These are phyloP conservation scores for Drosophila stalkeri DNA, from an alignment of 2,888 invertebrate genomes.

Conservation along the genomic window DNA sequence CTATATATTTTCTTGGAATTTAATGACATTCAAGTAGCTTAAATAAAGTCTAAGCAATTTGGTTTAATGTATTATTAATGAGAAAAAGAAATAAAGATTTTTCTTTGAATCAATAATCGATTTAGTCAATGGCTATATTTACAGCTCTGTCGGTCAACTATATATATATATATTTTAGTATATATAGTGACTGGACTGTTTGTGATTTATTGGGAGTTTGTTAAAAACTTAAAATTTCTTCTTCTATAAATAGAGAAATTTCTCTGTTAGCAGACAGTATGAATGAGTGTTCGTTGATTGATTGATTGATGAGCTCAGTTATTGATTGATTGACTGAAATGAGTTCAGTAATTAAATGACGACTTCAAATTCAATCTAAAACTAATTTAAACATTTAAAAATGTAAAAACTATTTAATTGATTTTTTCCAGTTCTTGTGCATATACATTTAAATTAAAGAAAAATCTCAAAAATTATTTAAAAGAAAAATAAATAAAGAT, in stretches of 20 bases:
- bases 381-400: too few relatives aligned
- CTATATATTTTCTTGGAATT: constrained; percentile 7
- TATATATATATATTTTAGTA: not conserved
- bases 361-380: too few relatives aligned
- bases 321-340: too few relatives aligned
- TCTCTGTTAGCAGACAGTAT: not conserved
- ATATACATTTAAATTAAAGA: too few relatives aligned
- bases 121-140: not conserved
- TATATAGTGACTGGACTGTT: not conserved
- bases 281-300: not conserved
- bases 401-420: too few relatives aligned
- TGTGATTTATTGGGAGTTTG: too few relatives aligned
- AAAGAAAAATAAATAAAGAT: not conserved
- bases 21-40: constrained; percentile 25
- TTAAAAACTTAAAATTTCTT: too few relatives aligned
- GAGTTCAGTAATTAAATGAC: not conserved
- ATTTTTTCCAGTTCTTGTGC: too few relatives aligned
- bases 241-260: too few relatives aligned
- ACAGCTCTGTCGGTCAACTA: not conserved
- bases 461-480: not conserved
- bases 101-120: not conserved
- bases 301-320: not conserved
- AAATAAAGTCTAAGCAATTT: constrained; percentile 3
- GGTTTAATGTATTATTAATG: constrained; percentile 10
- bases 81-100: not conserved